phyloP scores from a whole-genome alignment of 2,113 vertebrate genomes.

The Connochaetes taurinus region DNA sequence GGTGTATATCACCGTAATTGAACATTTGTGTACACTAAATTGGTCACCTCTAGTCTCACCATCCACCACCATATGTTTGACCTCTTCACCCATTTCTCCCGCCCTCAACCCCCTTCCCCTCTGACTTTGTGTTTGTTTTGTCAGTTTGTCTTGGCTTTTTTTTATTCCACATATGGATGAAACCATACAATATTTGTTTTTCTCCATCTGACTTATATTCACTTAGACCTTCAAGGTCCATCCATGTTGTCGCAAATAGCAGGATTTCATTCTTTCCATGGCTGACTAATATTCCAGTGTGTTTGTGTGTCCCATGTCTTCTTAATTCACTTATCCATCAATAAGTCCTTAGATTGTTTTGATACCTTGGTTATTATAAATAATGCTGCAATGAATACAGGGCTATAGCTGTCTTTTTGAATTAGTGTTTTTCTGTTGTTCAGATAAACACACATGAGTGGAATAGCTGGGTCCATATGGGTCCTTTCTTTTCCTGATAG shows the following conservation, averaged over 20 bases:
- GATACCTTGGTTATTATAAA: not conserved
- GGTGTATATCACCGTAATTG: not conserved
- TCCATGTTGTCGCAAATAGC: not conserved
- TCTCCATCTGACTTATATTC: not conserved
- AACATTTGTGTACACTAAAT: too few relatives aligned
- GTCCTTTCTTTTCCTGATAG: not conserved
- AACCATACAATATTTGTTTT: not conserved
- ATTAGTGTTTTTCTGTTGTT: not conserved
- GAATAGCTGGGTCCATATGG: not conserved
- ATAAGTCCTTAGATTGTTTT: not conserved
- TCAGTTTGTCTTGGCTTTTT: not conserved
- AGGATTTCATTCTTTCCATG: not conserved
- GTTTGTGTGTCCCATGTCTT: not conserved
- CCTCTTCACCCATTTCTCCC: not conserved
- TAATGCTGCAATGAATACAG: not conserved
- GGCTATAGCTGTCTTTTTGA: not conserved
- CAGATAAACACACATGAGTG: not conserved
- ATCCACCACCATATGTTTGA: not conserved
- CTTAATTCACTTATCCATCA: not conserved
- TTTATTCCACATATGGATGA: not conserved
- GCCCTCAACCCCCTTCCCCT: not conserved
- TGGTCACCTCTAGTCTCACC: not conserved
- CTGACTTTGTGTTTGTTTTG: not conserved
- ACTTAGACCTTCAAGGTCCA: not conserved
- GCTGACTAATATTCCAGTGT: not conserved